Evolutionary conservation across 2,888 invertebrate genomes (phyloP), one percentile per base, ranked within the genome.

Genomic region (Lapara coniferarum): DNA sequence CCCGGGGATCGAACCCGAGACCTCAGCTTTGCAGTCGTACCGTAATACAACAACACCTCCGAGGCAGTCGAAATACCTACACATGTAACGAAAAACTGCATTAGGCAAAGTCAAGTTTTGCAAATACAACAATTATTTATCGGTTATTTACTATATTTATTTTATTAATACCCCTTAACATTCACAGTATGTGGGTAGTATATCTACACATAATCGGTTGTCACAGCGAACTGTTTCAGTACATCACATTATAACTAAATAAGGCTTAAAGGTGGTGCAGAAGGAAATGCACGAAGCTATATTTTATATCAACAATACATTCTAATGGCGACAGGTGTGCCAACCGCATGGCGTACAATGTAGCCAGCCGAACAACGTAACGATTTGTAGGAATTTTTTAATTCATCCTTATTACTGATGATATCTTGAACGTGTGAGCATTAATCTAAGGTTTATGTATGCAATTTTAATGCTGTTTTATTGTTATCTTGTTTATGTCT

Each of bases 281-380:
- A 51, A 37, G 30, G 57, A 51, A 68, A 57, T 51, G 25, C 30
- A 44, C 44, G 55, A 16, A 51, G 19, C 44, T 44, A 67, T 68
- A 58, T 68, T 44, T 59, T 37, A 30, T 51, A 25, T 59, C 59
- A 51, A 58, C 68, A 68, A 68, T 58, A 68, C 58, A 58, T 30
- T 55, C 57, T 67, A 69, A 58, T 66, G 66, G 51, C 49, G 69
- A 66, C 69, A 69, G 69, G 69, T 69, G 69, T 69, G 49, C 63
- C 63, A 63, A 63, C 63, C 49, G 63, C 19, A 49, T 19, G 49
- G 16, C 19, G 13, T 63, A 19, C 52, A 66, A 37, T 69, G 66
- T 69, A 30, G 66, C 66, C 66, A 69, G 57, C 52, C 37, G 30
- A 37, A 69, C 63, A 10, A 52, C 59, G 51, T 52, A 68, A 52